Percentiles rank a stretch among this genome's conserved stretches.
These are phyloP conservation scores for Epizoanthus rinbou DNA, from an alignment of 92 coral and sea anemone genomes.

Conservation along the genomic window DNA sequence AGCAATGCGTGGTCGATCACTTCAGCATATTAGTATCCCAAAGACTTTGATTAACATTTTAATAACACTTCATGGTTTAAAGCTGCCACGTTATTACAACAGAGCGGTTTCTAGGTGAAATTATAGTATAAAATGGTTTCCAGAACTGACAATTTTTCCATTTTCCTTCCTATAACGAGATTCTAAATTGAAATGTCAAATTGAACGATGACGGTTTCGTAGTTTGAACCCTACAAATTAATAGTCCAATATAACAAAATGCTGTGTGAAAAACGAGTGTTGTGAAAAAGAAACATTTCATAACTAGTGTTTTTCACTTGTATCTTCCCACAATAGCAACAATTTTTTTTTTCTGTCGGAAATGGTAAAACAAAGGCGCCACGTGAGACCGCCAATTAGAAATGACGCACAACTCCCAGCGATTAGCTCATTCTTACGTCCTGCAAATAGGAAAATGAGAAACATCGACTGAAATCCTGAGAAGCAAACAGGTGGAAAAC, in stretches of 20 bases:
- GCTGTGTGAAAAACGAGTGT: background rate
- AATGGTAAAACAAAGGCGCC: background rate
- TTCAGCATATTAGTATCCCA: background rate
- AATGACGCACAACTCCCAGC: background rate
- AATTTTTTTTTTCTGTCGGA: conserved; percentile 4
- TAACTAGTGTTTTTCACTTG: background rate
- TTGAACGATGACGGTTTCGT: background rate
- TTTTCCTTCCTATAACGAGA: background rate
- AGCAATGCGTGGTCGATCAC: background rate
- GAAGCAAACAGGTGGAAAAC: conserved; percentile 6
- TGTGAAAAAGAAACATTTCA: background rate
- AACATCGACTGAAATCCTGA: conserved; percentile 10
- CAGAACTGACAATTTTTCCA: background rate
- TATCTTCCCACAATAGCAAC: background rate
- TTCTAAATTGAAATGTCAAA: background rate
- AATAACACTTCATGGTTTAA: background rate
- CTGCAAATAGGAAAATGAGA: background rate
- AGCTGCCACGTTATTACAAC: background rate
- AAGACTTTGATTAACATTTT: background rate
- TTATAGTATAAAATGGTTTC: background rate
- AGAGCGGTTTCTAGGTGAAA: background rate
- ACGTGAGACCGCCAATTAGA: conserved; percentile 4
- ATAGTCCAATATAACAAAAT: background rate
- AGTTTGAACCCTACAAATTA: background rate
- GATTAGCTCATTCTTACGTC: background rate